Evolutionary conservation across 1,140 invertebrate species (phyloP), one percentile per base, ranked within the genome.

Genomic region (Zaprionus lachaisei): DNA sequence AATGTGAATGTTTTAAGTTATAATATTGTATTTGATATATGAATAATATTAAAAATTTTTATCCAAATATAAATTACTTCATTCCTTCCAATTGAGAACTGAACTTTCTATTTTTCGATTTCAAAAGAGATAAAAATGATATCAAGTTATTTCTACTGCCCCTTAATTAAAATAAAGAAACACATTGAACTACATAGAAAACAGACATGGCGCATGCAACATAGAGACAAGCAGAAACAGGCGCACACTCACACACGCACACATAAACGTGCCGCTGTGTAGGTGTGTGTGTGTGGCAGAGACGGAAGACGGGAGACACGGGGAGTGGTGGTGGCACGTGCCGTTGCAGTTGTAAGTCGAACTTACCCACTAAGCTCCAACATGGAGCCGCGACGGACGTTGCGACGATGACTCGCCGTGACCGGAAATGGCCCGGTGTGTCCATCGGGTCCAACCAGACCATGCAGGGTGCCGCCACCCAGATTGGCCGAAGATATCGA

Each of bases 291-390:
- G 60, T 31, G 57, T 47, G 20, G 58, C 47, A 70, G 73, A 15
- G 71, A 79, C 70, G 26, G n/a, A 47, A 51, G 54, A 28, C 54
- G 3, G 14, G 24, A 11, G 28, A 71, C 38, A 65, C 2, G 37
- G 37, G 14, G 14, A n/a, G 41, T 47, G 41, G 41, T 17, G 56
- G 20, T 68, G 58, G 62, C 64, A 61, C 58, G 73, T 57, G 74
- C 70, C 60, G 69, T 51, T 51, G 47, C 67, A 57, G 70, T 38
- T 56, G 62, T n/a, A 54, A 15, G 54, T 49, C 38, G 15, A 66
- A 94, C 95, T 93, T 94, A 96, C 95, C 95, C 95, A 74, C 94
- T 95, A 12, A 96, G 93, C 91, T 96, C 95, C 79, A 96, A 91
- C 95, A 96, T 95, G 17, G 95, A 96, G 80, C 95, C 95, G 78